These are phyloP conservation scores for Euschistus heros DNA, from an alignment of 1,140 invertebrate genomes.

Conservation along the genomic window DNA sequence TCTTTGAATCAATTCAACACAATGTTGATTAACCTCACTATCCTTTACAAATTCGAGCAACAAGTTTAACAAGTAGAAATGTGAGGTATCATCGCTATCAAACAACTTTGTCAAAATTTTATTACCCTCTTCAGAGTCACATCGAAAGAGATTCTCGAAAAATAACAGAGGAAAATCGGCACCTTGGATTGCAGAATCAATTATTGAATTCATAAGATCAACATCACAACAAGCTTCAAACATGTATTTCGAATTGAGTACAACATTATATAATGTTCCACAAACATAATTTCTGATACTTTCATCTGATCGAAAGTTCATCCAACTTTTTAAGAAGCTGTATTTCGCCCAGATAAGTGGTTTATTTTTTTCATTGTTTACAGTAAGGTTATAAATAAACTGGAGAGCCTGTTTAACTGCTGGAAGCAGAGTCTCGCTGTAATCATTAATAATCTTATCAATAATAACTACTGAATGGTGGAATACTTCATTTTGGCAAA, in stretches of 20 bases:
- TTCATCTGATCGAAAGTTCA: background rate
- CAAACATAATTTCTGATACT: background rate
- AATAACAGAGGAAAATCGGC: conserved; percentile 4
- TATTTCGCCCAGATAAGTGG: background rate
- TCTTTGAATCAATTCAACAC: background rate
- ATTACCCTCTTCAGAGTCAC: background rate
- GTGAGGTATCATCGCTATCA: background rate
- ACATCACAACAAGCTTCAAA: background rate
- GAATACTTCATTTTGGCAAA: background rate
- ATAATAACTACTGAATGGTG: background rate
- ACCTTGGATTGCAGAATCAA: background rate
- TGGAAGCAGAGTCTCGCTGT: background rate
- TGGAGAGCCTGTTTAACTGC: background rate
- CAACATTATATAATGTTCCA: conserved; percentile 2
- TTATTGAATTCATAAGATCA: background rate
- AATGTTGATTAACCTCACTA: background rate
- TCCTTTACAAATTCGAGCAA: background rate
- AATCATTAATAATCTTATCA: background rate
- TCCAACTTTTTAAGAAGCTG: background rate
- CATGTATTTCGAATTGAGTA: background rate
- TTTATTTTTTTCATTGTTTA: background rate
- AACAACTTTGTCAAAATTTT: background rate
- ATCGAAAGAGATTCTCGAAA: background rate
- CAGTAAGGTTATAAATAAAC: conserved; percentile 5
- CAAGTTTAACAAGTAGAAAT: background rate